Conservation (phyloP, 2,113 vertebrate genomes). For the Nematolebias whitei region DNA sequence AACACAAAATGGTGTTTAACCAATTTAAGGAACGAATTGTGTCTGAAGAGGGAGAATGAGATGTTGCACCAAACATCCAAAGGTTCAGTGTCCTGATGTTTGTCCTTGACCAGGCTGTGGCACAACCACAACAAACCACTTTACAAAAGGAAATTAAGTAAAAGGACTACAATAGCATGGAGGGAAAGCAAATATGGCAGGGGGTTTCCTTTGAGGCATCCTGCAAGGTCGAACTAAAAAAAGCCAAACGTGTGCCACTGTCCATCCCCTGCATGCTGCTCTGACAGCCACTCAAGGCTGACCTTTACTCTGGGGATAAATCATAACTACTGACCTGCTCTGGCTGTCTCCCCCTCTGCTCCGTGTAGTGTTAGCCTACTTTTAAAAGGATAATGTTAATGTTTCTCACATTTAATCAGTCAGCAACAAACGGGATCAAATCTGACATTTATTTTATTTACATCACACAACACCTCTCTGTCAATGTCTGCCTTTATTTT, state of each 20-base stretch:
- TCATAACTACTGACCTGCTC: slow-evolving; percentile 1
- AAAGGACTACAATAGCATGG: slow-evolving; percentile 62
- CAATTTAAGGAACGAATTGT: neutral
- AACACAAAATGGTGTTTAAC: no score
- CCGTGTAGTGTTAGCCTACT: no score
- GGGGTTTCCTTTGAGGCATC: slow-evolving; percentile 63
- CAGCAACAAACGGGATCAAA: no score
- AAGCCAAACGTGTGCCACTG: slow-evolving; percentile 18
- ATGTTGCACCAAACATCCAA: slow-evolving; percentile 39
- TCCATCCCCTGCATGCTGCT: neutral
- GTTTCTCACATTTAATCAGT: no score
- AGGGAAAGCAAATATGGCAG: slow-evolving; percentile 54
- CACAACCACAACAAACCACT: slow-evolving; percentile 71
- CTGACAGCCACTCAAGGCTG: slow-evolving; percentile 16
- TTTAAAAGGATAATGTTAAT: neutral
- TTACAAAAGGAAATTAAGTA: slow-evolving; percentile 72
- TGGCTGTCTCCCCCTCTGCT: slow-evolving; percentile 65
- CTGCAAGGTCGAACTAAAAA: slow-evolving; percentile 63
- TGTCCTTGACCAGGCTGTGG: slow-evolving; percentile 68
- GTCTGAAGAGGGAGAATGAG: slow-evolving; percentile 13
- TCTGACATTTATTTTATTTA: no score
- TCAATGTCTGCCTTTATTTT: no score
- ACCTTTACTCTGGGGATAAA: slow-evolving; percentile 21
- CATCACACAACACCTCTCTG: no score
- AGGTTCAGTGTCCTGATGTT: slow-evolving; percentile 39